These are phyloP conservation scores for Drepanosiphum platanoidis DNA, from an alignment of 2,888 invertebrate genomes.

Conservation along the genomic window DNA sequence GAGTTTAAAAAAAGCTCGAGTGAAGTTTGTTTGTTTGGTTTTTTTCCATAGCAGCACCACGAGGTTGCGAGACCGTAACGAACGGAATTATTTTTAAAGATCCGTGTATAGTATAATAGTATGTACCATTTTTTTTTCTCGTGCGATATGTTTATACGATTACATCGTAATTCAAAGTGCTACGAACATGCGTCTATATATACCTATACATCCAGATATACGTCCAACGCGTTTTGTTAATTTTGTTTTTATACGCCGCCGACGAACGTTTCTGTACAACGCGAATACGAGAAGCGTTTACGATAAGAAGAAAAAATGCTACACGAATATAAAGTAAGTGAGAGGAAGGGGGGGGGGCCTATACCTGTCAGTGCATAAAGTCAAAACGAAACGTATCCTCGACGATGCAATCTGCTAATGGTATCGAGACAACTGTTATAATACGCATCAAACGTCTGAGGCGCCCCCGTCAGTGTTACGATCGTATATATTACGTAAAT, in stretches of 20 bases:
- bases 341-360: too few species aligned
- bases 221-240: not conserved
- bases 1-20: not conserved
- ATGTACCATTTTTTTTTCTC: too few species aligned
- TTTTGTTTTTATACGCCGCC: not conserved
- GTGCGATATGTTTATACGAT: not conserved
- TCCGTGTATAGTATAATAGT: not conserved
- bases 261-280: not conserved
- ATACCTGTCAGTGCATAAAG: not conserved
- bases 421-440: slow-evolving; percentile 10
- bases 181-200: not conserved
- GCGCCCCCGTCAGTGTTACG: not conserved
- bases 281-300: too few species aligned
- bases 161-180: not conserved
- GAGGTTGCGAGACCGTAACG: not conserved
- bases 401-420: slow-evolving; percentile 24
- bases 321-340: not conserved
- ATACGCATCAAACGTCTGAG: not conserved
- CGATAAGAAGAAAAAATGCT: not conserved
- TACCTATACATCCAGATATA: too few species aligned
- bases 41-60: not conserved
- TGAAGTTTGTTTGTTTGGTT: too few species aligned
- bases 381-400: not conserved
- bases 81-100: slow-evolving; percentile 2
- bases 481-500: not conserved